phyloP scores from a whole-genome alignment of 2,888 invertebrate species.

The Tryphoninae sp. region DNA sequence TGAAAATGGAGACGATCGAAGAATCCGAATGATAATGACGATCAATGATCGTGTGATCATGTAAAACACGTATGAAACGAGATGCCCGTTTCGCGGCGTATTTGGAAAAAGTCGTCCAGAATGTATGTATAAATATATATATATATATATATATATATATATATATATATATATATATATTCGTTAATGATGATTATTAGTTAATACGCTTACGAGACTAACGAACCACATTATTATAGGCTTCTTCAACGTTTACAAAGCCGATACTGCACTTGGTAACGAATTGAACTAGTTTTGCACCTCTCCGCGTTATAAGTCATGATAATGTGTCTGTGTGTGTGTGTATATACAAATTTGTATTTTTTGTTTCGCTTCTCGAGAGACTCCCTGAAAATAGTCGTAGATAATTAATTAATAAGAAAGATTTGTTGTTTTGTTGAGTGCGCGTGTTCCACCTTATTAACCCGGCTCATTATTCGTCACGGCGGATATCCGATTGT shows the following conservation, averaged over 20 bases:
- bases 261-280: slow-evolving; percentile 76
- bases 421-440: slow-evolving; percentile 1
- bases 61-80: slow-evolving; percentile 59
- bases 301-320: slow-evolving; percentile 66
- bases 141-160: slow-evolving; percentile 6
- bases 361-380: slow-evolving; percentile 23
- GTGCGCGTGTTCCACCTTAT: slow-evolving; percentile 20
- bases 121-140: slow-evolving; percentile 26
- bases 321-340: slow-evolving; percentile 60
- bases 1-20: slow-evolving; percentile 39
- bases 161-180: slow-evolving; percentile 18
- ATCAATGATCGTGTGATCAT: slow-evolving; percentile 18
- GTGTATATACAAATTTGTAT: slow-evolving; percentile 69
- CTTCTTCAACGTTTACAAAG: slow-evolving; percentile 66
- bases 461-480: slow-evolving; percentile 29
- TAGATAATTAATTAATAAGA: slow-evolving; percentile 24
- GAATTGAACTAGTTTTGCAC: slow-evolving; percentile 77
- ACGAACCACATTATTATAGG: slow-evolving; percentile 63
- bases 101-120: slow-evolving; percentile 34
- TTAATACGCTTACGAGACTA: slow-evolving; percentile 62
- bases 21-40: slow-evolving; percentile 30
- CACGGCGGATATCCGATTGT: background rate
- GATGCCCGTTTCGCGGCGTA: slow-evolving; percentile 62
- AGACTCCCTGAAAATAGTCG: slow-evolving; percentile 36
- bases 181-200: slow-evolving; percentile 54